These are phyloP conservation scores for Lasioglossum calceatum DNA, from an alignment of 2,888 invertebrate species.

Conservation along the genomic window DNA sequence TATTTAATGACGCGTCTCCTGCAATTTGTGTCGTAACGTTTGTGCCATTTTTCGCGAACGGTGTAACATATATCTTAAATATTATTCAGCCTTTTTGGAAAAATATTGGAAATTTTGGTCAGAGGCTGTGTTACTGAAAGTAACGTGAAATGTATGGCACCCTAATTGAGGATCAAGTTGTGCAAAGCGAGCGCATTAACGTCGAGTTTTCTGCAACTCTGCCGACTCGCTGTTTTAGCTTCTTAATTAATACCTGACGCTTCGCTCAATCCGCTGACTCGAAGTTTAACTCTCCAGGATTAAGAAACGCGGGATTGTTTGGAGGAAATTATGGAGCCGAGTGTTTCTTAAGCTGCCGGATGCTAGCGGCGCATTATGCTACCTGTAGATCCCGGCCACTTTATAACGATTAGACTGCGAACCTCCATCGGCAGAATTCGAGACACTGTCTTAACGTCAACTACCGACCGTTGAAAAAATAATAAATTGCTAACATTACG, in stretches of 20 bases:
- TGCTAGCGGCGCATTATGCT: neutral
- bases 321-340: neutral
- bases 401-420: neutral
- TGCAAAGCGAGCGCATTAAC: neutral
- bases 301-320: neutral
- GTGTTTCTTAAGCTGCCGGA: conserved; percentile 1
- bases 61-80: no score
- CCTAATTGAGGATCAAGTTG: conserved; percentile 15
- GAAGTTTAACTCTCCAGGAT: conserved; percentile 7
- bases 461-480: neutral
- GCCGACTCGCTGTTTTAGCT: neutral
- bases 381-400: neutral
- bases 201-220: neutral
- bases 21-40: neutral
- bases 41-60: neutral
- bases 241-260: conserved; percentile 33
- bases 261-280: neutral
- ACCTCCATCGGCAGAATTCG: neutral
- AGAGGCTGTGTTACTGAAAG: neutral
- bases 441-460: neutral
- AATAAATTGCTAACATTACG: no score
- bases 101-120: no score
- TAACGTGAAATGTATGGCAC: neutral
- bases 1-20: conserved; percentile 3
- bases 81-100: no score